phyloP scores from a whole-genome alignment of 2,113 vertebrate genomes.

The Brienomyrus brachyistius region DNA sequence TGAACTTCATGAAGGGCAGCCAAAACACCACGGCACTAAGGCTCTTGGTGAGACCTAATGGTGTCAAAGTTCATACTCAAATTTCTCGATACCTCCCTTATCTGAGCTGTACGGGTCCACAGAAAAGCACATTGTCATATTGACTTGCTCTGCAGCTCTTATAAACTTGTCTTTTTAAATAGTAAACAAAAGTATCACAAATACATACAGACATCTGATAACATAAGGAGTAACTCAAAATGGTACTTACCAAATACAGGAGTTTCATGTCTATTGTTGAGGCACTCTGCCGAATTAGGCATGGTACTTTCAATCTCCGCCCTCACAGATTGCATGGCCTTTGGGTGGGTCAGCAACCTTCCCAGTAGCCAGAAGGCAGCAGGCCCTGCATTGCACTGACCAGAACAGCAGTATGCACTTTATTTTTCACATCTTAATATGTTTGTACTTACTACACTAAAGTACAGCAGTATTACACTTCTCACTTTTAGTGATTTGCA shows the following conservation, averaged over 20 bases:
- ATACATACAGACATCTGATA: background rate
- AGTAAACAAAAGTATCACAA: background rate
- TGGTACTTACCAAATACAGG: conserved; percentile 59
- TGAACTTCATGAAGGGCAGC: background rate
- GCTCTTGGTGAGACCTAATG: background rate
- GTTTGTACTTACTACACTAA: background rate
- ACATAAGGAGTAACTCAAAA: conserved; percentile 3
- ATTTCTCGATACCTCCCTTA: background rate
- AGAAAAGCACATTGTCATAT: background rate
- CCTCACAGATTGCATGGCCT: conserved; percentile 66
- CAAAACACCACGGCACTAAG: background rate
- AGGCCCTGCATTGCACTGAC: conserved; percentile 70
- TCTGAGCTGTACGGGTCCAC: background rate
- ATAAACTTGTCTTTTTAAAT: background rate
- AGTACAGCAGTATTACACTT: background rate
- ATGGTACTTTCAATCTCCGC: conserved; percentile 52
- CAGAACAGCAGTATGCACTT: background rate
- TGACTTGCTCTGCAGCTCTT: background rate
- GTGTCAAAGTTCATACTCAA: background rate
- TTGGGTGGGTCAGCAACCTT: conserved; percentile 72
- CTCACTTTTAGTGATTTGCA: background rate
- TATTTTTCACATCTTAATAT: background rate
- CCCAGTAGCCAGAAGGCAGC: conserved; percentile 77
- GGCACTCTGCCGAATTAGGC: conserved; percentile 32
- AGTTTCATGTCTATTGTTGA: conserved; percentile 41